phyloP scores from a whole-genome alignment of 2,888 invertebrate genomes.

The Drosophila acutilabella region DNA sequence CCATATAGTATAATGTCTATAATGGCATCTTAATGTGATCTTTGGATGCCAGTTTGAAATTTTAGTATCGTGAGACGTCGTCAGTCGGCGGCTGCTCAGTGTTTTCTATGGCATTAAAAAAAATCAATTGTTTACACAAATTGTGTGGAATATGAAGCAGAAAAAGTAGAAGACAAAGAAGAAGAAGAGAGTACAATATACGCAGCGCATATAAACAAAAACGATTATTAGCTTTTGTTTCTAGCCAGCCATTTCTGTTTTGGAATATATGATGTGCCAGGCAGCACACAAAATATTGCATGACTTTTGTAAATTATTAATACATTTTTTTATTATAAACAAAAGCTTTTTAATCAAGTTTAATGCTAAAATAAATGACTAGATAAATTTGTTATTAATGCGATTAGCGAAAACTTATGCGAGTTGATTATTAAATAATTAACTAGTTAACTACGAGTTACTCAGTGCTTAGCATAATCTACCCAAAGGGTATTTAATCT shows the following conservation, averaged over 20 bases:
- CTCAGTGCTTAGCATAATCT: background rate
- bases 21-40: conserved; percentile 56
- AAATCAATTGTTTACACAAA: conserved; percentile 61
- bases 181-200: conserved; percentile 9
- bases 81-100: conserved; percentile 49
- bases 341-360: conserved; percentile 7
- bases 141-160: background rate
- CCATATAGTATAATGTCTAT: conserved; percentile 20
- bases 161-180: background rate
- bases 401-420: background rate
- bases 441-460: background rate
- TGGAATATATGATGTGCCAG: conserved; percentile 23
- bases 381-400: conserved; percentile 11
- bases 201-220: conserved; percentile 55
- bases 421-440: background rate
- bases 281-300: conserved; percentile 6
- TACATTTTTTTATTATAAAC: conserved; percentile 18
- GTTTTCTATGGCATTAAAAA: conserved; percentile 66
- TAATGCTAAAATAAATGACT: background rate
- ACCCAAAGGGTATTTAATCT: background rate
- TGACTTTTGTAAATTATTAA: conserved; percentile 4
- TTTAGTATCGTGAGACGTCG: conserved; percentile 39
- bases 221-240: conserved; percentile 63
- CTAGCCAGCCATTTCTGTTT: conserved; percentile 13
- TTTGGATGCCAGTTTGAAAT: conserved; percentile 31